phyloP scores from a whole-genome alignment of 2,113 vertebrate genomes.

The Lagopus leucura region DNA sequence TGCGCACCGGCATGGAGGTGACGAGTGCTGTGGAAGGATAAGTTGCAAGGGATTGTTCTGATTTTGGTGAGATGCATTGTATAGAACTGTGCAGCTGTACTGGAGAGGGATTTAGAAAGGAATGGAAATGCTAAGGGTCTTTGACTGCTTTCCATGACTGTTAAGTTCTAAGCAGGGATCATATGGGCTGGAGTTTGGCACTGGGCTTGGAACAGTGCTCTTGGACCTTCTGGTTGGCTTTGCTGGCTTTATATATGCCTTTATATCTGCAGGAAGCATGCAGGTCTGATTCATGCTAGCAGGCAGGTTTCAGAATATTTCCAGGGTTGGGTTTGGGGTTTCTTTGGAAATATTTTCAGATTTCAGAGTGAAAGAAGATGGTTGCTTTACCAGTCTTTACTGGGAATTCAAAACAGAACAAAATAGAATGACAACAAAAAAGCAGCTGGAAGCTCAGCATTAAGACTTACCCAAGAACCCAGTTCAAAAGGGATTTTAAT shows the following conservation, averaged over 20 bases:
- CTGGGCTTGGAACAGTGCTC: neutral
- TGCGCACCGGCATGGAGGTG: neutral
- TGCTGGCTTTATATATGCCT: neutral
- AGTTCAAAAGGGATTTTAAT: slow-evolving; percentile 25
- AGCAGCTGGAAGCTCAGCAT: neutral
- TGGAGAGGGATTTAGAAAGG: neutral
- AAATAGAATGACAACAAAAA: neutral
- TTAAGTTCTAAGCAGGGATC: neutral
- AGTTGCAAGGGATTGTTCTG: rapidly evolving
- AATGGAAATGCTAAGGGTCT: neutral
- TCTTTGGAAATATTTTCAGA: neutral
- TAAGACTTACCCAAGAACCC: neutral
- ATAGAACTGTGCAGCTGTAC: neutral
- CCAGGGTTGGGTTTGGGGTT: neutral
- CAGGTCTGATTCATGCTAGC: neutral
- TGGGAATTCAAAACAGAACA: neutral
- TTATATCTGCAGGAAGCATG: neutral
- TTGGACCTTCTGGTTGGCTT: neutral
- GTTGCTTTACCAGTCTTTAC: neutral
- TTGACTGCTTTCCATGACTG: neutral
- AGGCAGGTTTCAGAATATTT: neutral
- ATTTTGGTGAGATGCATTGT: neutral
- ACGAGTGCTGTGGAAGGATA: neutral
- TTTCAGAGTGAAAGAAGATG: neutral
- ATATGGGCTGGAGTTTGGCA: neutral